These are phyloP conservation scores for Euzetes globulus DNA, from an alignment of 2,888 invertebrate species.

Conservation along the genomic window DNA sequence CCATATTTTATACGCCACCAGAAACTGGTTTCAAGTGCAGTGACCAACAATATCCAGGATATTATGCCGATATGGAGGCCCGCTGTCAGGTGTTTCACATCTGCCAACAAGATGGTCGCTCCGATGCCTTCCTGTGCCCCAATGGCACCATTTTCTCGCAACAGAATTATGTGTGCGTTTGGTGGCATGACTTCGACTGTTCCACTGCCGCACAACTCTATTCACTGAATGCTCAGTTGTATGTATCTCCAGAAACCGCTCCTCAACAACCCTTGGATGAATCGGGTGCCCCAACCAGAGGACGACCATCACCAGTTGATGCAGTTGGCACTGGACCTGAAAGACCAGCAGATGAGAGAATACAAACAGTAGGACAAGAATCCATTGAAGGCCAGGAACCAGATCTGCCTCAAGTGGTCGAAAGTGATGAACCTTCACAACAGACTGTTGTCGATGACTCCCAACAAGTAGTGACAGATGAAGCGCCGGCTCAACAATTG, in stretches of 20 bases:
- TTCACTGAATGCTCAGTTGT: slow-evolving; percentile 49
- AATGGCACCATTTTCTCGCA: slow-evolving; percentile 60
- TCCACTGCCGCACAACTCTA: slow-evolving; percentile 51
- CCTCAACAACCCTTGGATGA: too few relatives aligned
- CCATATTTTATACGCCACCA: slow-evolving; percentile 51
- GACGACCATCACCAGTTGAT: neutral
- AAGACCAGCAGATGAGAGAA: neutral
- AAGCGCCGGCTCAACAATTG: neutral
- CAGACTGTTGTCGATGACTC: neutral
- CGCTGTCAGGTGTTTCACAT: slow-evolving; percentile 41
- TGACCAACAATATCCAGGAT: slow-evolving; percentile 39
- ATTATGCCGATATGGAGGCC: slow-evolving; percentile 42
- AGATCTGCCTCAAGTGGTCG: neutral
- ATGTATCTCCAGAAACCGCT: slow-evolving; percentile 38
- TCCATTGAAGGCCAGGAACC: neutral
- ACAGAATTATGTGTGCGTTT: slow-evolving; percentile 59
- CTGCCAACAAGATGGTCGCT: slow-evolving; percentile 36
- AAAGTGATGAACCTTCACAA: neutral
- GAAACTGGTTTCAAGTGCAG: slow-evolving; percentile 41
- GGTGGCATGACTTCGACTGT: slow-evolving; percentile 63
- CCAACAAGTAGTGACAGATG: neutral
- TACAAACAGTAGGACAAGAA: neutral
- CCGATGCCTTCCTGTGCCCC: slow-evolving; percentile 37
- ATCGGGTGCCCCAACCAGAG: neutral
- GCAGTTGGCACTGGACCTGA: neutral